Conservation (phyloP, 2,888 invertebrate species). For the Oscheius myriophilus region DNA sequence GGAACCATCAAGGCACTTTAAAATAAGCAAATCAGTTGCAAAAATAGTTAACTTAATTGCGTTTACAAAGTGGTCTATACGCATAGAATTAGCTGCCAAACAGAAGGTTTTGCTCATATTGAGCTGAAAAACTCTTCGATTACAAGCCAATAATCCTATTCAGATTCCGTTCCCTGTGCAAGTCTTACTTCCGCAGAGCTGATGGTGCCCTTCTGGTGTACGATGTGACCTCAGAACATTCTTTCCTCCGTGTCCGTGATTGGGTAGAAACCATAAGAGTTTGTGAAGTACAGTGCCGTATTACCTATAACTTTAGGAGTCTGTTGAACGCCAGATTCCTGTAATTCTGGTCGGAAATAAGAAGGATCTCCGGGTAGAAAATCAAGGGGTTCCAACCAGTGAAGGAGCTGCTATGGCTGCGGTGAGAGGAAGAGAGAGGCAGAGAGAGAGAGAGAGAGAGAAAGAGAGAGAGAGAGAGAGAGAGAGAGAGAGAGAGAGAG, state of each 20-base stretch:
- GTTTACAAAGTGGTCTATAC: too few relatives aligned
- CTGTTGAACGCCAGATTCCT: conserved; percentile 75
- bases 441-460: too few relatives aligned
- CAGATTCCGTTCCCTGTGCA: conserved; percentile 77
- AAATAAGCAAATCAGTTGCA: too few relatives aligned
- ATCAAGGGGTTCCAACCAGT: conserved; percentile 46
- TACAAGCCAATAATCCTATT: neutral
- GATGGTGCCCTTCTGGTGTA: conserved; percentile 77
- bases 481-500: too few relatives aligned
- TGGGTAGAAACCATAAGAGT: conserved; percentile 77
- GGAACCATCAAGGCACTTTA: too few relatives aligned
- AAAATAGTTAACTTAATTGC: too few relatives aligned
- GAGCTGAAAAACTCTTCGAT: too few relatives aligned
- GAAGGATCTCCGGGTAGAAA: conserved; percentile 74
- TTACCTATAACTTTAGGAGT: conserved; percentile 72
- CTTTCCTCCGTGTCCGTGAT: conserved; percentile 76
- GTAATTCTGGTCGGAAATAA: conserved; percentile 77
- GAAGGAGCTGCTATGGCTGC: conserved; percentile 58
- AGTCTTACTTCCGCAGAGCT: conserved; percentile 77
- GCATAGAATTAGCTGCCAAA: too few relatives aligned
- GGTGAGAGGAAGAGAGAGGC: too few relatives aligned
- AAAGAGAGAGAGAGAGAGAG: too few relatives aligned
- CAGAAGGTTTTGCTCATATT: too few relatives aligned
- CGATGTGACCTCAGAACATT: conserved; percentile 76
- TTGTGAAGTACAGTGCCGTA: conserved; percentile 8